phyloP scores from a whole-genome alignment of 2,888 invertebrate species.

The Podabrus alpinus region DNA sequence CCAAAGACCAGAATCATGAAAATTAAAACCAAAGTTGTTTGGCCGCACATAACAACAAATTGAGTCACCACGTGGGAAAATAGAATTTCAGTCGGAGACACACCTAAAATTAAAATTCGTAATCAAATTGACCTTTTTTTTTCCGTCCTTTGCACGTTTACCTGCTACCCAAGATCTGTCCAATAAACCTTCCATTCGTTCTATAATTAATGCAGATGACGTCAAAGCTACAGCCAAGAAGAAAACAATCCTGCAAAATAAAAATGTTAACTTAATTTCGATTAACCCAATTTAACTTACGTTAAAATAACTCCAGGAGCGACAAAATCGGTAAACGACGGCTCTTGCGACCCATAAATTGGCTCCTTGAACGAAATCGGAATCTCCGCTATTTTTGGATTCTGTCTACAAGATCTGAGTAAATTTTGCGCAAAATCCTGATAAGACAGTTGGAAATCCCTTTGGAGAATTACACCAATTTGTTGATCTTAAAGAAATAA shows the following conservation, averaged over 20 bases:
- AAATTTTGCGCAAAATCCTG: conserved; percentile 81
- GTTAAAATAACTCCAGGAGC: conserved; percentile 94
- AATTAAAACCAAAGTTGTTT: conserved; percentile 86
- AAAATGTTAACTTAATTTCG: background rate
- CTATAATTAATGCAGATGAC: conserved; percentile 88
- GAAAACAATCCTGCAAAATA: conserved; percentile 81
- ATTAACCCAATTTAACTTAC: conserved; percentile 61
- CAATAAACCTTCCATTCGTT: conserved; percentile 87
- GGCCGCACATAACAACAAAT: conserved; percentile 93
- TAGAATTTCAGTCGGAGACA: conserved; percentile 87
- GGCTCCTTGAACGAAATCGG: conserved; percentile 88
- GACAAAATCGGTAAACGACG: conserved; percentile 94
- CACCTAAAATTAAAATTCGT: conserved; percentile 62
- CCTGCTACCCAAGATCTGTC: conserved; percentile 92
- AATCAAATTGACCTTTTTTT: background rate
- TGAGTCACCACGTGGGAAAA: conserved; percentile 93
- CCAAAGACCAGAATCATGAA: conserved; percentile 91
- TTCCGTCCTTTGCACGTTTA: conserved; percentile 35
- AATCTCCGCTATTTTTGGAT: conserved; percentile 84
- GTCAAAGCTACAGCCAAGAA: conserved; percentile 95
- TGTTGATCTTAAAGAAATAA: conserved; percentile 72
- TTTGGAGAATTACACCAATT: conserved; percentile 85
- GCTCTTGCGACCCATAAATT: conserved; percentile 85
- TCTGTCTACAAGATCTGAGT: conserved; percentile 73
- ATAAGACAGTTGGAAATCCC: conserved; percentile 84